phyloP scores from a whole-genome alignment of 2,113 vertebrate species.

The Pygoscelis adeliae region DNA sequence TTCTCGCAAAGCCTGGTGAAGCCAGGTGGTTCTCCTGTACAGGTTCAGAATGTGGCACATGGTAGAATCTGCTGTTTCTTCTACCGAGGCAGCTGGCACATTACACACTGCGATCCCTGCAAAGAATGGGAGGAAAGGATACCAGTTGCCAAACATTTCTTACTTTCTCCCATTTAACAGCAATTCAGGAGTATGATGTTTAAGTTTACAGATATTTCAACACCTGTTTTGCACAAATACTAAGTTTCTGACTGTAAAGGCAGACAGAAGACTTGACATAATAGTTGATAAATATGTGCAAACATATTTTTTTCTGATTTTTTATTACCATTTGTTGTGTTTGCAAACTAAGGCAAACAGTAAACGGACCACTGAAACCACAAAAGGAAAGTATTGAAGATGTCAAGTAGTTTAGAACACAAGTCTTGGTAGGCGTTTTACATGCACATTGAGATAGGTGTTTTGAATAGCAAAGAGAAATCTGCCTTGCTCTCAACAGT shows the following conservation, averaged over 20 bases:
- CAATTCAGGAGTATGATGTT: neutral
- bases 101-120: conserved; percentile 97
- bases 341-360: neutral
- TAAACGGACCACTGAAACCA: neutral
- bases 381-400: neutral
- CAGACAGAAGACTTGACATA: neutral
- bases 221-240: neutral
- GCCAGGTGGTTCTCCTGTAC: conserved; percentile 96
- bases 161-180: neutral
- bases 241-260: neutral
- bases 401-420: neutral
- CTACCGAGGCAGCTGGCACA: conserved; percentile 94
- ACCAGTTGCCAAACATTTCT: neutral
- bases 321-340: neutral
- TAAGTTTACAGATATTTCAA: neutral
- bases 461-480: neutral
- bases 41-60: conserved; percentile 97
- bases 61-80: conserved; percentile 96
- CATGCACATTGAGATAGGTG: neutral
- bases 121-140: neutral
- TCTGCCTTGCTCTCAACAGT: neutral
- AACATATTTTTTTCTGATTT: neutral
- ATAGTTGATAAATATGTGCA: neutral
- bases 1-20: conserved; percentile 94
- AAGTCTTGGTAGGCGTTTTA: neutral